Evolutionary conservation across 2,797 vertebrate genomes (phyloP), one percentile per base, ranked within the genome.

Genomic region (Chiloscyllium punctatum): DNA sequence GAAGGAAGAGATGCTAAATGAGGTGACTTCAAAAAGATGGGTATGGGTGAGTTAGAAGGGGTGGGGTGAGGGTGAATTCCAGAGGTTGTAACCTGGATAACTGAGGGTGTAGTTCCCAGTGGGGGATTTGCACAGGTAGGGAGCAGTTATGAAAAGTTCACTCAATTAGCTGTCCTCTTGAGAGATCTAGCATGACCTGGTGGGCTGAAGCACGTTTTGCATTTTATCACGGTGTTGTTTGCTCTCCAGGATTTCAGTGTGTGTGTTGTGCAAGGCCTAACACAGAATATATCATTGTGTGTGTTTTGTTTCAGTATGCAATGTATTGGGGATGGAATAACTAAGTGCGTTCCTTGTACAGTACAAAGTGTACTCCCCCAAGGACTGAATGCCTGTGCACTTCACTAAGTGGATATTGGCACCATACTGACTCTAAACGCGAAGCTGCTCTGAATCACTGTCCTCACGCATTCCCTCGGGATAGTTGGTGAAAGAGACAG

Each of bases 331-430:
- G 62, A 37, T 11, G 0, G 90, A 23, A 42, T 84, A 42, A 21
- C 37, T 42, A 6, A 8, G 21, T 84, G 66, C 2, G 18, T 68
- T 92, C 90, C 69, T 69, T 92, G 21, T 92, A n/a, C 8, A 69
- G 90, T 92, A 92, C 90, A 66, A 90, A 92, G 92, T 92, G 90
- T 92, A 25, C 90, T 21, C 3, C 37, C 90, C 90, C 1, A 66
- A 92, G 90, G 90, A 68, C 62, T 69, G 57, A 8, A 57, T 57
- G 90, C 90, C 90, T 92, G 66, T 92, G 33, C 25, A 51, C 90
- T 92, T 69, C 16, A 92, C 4, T 92, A 37, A 92, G 18, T 25
- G 42, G 37, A 92, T 69, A 27, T 21, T 92, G n/a, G 90, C 90
- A 42, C 37, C 0, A 7, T 37, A 37, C 90, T n/a, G 53, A 90